Conservation (phyloP, 2,113 vertebrate species). For the Urocolius indicus region DNA sequence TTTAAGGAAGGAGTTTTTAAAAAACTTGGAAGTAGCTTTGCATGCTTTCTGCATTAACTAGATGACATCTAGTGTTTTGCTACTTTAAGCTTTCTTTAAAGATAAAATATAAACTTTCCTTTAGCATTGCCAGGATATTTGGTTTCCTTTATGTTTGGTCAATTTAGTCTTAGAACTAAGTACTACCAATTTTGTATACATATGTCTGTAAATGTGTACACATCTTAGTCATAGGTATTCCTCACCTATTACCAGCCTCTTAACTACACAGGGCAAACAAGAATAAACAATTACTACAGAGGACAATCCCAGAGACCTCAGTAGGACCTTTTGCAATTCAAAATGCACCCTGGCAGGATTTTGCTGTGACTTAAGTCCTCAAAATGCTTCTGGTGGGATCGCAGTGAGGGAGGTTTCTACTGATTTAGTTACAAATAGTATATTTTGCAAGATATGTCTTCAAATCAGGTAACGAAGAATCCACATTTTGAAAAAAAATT, state of each 20-base stretch:
- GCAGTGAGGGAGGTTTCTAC: not conserved
- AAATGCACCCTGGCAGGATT: not conserved
- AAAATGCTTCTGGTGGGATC: not conserved
- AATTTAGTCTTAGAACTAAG: not conserved
- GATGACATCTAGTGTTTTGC: not conserved
- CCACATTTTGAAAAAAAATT: not conserved
- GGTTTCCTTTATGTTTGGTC: not conserved
- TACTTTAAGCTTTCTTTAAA: not conserved
- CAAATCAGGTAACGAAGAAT: not conserved
- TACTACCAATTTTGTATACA: not conserved
- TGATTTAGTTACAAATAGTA: not conserved
- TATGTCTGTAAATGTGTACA: too few relatives aligned
- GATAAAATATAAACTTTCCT: not conserved
- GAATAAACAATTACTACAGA: not conserved
- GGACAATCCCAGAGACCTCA: not conserved
- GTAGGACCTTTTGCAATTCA: not conserved
- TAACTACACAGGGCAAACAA: not conserved
- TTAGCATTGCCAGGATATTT: not conserved
- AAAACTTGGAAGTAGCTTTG: constrained; percentile 12
- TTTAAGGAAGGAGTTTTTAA: not conserved
- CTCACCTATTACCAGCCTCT: not conserved
- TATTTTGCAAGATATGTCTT: not conserved
- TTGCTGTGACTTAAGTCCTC: not conserved
- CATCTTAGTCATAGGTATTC: not conserved
- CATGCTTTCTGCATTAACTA: constrained; percentile 43